Percentiles rank a stretch among this genome's conserved stretches.
Conservation (phyloP, 2,113 vertebrate genomes). For the Nanorana parkeri region DNA sequence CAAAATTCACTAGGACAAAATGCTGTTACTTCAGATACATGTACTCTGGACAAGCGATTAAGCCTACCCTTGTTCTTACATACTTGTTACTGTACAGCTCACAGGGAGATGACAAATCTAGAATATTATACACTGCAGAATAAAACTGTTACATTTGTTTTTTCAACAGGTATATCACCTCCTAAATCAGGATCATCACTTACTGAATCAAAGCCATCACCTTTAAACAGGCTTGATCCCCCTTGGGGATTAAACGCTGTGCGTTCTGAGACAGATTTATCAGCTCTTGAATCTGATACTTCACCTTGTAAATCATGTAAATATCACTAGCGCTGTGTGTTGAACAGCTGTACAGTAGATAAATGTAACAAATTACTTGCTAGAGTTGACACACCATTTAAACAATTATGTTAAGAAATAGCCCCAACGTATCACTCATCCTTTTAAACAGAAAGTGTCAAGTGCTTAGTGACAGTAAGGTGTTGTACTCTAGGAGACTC, state of each 20-base stretch:
- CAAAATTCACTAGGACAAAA: not conserved
- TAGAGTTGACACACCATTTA: constrained; percentile 74
- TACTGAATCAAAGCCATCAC: constrained; percentile 76
- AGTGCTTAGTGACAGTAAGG: constrained; percentile 15
- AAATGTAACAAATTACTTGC: constrained; percentile 74
- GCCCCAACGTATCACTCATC: constrained; percentile 69
- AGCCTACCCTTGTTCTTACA: constrained; percentile 17
- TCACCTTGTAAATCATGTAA: constrained; percentile 79
- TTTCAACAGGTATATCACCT: constrained; percentile 74
- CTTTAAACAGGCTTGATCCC: constrained; percentile 72
- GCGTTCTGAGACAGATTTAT: constrained; percentile 76
- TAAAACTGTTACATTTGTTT: constrained; percentile 41
- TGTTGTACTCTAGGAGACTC: not conserved
- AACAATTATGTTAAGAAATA: constrained; percentile 71
- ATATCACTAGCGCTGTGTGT: constrained; percentile 70
- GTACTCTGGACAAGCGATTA: constrained; percentile 3
- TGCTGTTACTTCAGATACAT: not conserved
- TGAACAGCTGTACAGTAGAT: constrained; percentile 70
- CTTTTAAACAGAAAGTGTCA: constrained; percentile 13
- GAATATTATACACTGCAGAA: constrained; percentile 25
- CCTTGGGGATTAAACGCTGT: constrained; percentile 70
- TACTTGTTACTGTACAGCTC: not conserved
- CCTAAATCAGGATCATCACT: constrained; percentile 78
- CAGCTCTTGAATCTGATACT: constrained; percentile 75
- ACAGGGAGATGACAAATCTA: constrained; percentile 22